Evolutionary conservation across 2,113 vertebrate genomes (phyloP).

Genomic region (Ptilonorhynchus violaceus): DNA sequence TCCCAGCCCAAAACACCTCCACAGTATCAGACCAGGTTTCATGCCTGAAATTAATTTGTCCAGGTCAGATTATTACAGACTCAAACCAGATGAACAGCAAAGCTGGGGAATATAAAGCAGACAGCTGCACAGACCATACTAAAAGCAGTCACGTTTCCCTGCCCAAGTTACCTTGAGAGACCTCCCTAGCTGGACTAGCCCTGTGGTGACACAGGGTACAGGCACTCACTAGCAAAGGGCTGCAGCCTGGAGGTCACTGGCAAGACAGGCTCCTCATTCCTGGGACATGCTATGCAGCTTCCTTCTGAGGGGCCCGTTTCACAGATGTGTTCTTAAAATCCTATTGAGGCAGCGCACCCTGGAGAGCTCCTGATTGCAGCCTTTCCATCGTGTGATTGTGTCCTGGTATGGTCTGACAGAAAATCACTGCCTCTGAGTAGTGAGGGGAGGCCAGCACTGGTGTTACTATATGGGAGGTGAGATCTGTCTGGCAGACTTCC

Average conservation of each 20-base stretch:
- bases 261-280: not conserved
- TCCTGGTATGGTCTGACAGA: not conserved
- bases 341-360: not conserved
- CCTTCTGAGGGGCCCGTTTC: not conserved
- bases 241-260: not conserved
- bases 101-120: not conserved
- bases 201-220: not conserved
- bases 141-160: not conserved
- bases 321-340: not conserved
- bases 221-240: not conserved
- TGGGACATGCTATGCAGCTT: not conserved
- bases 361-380: slow-evolving; percentile 29
- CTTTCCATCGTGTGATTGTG: not conserved
- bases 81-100: not conserved
- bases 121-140: not conserved
- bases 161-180: not conserved
- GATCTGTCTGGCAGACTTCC: not conserved
- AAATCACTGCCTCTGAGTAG: slow-evolving; percentile 31
- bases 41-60: not conserved
- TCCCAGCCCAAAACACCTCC: not conserved
- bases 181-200: not conserved
- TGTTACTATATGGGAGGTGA: not conserved
- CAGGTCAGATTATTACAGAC: not conserved
- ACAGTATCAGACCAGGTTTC: not conserved
- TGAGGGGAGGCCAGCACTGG: not conserved